phyloP scores from a whole-genome alignment of 2,797 vertebrate genomes.

The Propithecus deckenii region DNA sequence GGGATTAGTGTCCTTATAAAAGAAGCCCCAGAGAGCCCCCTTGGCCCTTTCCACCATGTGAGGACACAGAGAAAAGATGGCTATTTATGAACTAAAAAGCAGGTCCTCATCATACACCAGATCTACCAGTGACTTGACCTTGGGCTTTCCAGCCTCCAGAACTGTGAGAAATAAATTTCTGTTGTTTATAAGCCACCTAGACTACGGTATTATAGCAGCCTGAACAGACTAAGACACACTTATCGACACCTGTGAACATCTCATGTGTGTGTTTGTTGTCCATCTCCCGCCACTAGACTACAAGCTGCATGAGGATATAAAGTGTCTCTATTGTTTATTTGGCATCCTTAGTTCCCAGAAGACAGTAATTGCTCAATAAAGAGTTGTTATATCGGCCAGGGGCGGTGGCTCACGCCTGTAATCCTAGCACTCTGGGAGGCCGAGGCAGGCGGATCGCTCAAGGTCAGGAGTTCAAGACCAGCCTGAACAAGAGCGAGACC shows the following conservation, averaged over 20 bases:
- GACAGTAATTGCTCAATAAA: background rate
- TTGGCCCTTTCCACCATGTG: background rate
- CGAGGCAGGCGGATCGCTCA: too few relatives aligned
- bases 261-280: background rate
- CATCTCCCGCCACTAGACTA: background rate
- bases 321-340: background rate
- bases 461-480: too few relatives aligned
- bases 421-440: too few relatives aligned
- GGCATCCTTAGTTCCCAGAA: background rate
- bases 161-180: background rate
- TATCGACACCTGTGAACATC: background rate
- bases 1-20: background rate
- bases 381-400: background rate
- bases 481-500: too few relatives aligned
- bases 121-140: background rate
- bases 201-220: background rate
- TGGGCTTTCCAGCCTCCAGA: background rate
- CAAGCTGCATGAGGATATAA: background rate
- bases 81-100: background rate
- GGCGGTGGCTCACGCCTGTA: too few relatives aligned
- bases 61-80: background rate
- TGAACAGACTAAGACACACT: background rate
- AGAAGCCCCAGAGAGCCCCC: background rate
- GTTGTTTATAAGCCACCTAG: background rate
- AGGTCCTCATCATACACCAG: background rate